Conservation (phyloP, 2,888 invertebrate species). For the Yponomeuta cagnagella region DNA sequence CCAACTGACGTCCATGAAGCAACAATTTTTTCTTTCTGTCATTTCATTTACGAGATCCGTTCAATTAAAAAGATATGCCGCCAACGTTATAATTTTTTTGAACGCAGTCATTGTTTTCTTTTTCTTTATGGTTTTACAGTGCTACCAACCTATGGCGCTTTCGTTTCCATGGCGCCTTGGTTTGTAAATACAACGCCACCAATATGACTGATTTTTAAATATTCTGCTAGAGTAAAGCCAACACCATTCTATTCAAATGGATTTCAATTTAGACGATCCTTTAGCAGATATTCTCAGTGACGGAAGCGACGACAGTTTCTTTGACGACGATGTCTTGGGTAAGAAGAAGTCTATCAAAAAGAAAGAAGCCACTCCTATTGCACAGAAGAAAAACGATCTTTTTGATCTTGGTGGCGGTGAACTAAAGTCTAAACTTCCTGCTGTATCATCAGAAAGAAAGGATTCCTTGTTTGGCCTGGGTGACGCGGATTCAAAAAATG, state of each 20-base stretch:
- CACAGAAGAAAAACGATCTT: constrained; percentile 54
- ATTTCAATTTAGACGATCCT: constrained; percentile 78
- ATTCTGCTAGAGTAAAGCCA: constrained; percentile 5
- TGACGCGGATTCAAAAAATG: constrained; percentile 38
- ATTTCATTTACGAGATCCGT: not conserved
- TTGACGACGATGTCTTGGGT: constrained; percentile 76
- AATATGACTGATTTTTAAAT: not conserved
- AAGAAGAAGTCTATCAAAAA: constrained; percentile 58
- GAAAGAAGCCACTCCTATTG: constrained; percentile 36
- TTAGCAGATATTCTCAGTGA: constrained; percentile 80
- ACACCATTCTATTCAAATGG: constrained; percentile 44
- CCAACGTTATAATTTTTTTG: not conserved
- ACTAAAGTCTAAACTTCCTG: constrained; percentile 26
- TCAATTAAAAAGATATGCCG: not conserved
- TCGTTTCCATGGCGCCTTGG: constrained; percentile 50
- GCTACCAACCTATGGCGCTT: not conserved
- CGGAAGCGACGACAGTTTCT: constrained; percentile 83
- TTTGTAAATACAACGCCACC: constrained; percentile 39
- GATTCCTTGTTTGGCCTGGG: constrained; percentile 35
- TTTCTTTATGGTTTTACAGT: not conserved
- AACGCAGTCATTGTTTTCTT: not conserved
- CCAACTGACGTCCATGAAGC: constrained; percentile 55
- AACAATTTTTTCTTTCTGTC: constrained; percentile 57
- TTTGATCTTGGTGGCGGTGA: constrained; percentile 51
- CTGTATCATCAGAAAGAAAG: constrained; percentile 32